Evolutionary conservation across 2,797 vertebrate species (phyloP), one percentile per base, ranked within the genome.

Genomic region (Graptemys geographica): DNA sequence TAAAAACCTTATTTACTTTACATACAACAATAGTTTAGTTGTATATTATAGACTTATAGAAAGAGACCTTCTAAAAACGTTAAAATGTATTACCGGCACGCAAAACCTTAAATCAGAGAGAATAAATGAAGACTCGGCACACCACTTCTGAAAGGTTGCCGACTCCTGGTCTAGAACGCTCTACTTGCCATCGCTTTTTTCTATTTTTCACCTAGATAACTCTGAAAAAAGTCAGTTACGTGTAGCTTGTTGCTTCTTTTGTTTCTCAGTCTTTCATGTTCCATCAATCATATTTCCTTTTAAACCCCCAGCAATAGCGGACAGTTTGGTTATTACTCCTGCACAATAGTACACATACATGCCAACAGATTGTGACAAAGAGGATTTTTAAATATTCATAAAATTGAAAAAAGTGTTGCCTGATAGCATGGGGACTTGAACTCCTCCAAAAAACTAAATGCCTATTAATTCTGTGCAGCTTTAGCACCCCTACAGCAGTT

Each of bases 381-480:
- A 80, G 6, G 4, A 3, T 11, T 87, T 89, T 93, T 81, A 25
- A 79, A 47, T 0, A 0, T 55, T 79, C 79, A 80, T 76, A 76
- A 47, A 76, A 76, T 47, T 93, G 53, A 41, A 69, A 69, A 69
- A 69, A 37, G n/a, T 37, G 9, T 37, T 69, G 65, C 18, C 33
- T 37, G n/a, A 37, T 37, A 37, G n/a, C 65, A 69, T 37, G 18
- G 65, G n/a, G 19, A 37, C 9, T 21, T 37, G 33, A 69, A 21
- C 9, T 18, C n/a, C 83, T 86, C 56, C 31, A 41, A 83, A 93
- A 87, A 83, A 4, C 19, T 16, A 87, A 95, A 28, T 33, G 76
- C 28, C 81, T 51, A 86, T 94, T 79, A 93, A 89, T 95, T 91
- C 78, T 27, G 3, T 89, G 15, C 79, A 57, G 91, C n/a, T 65